phyloP scores from a whole-genome alignment of 1,140 invertebrate species.

The Coenobita brevimanus region DNA sequence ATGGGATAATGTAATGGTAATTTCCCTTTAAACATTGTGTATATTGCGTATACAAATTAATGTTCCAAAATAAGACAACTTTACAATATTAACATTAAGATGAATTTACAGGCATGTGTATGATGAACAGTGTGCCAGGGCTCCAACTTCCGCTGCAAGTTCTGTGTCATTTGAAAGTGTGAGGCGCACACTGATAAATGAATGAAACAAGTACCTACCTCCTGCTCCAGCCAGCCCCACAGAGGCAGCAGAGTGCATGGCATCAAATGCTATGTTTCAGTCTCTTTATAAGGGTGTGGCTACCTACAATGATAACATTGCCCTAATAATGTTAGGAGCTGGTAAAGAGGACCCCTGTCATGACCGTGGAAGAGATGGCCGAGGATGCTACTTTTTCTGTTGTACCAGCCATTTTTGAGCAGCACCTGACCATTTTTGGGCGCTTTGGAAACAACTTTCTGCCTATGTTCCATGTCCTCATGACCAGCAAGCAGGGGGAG shows the following conservation, averaged over 20 bases:
- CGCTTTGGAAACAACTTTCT: not conserved
- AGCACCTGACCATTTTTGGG: not conserved
- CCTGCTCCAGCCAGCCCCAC: too few relatives aligned
- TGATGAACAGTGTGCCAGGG: not conserved
- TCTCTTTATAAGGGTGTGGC: slow-evolving; percentile 10
- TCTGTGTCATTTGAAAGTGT: slow-evolving; percentile 17
- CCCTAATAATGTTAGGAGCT: not conserved
- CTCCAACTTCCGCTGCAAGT: slow-evolving; percentile 8
- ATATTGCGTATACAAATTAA: slow-evolving; percentile 15
- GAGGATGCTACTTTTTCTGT: not conserved
- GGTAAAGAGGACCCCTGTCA: slow-evolving; percentile 2
- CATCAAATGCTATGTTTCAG: slow-evolving; percentile 16
- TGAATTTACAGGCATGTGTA: slow-evolving; percentile 6
- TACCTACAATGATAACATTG: not conserved
- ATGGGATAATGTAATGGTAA: not conserved
- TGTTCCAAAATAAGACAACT: not conserved
- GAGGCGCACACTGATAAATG: not conserved
- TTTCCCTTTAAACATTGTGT: not conserved
- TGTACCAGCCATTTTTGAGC: slow-evolving; percentile 7
- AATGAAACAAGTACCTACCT: too few relatives aligned
- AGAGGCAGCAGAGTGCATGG: not conserved
- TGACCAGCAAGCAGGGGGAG: too few relatives aligned
- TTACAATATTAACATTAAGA: too few relatives aligned
- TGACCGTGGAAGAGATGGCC: not conserved
- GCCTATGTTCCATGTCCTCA: too few relatives aligned